Base-by-base conservation (phyloP, 2,797 vertebrate genomes). In the Acrossocheilus fasciatus region DNA sequence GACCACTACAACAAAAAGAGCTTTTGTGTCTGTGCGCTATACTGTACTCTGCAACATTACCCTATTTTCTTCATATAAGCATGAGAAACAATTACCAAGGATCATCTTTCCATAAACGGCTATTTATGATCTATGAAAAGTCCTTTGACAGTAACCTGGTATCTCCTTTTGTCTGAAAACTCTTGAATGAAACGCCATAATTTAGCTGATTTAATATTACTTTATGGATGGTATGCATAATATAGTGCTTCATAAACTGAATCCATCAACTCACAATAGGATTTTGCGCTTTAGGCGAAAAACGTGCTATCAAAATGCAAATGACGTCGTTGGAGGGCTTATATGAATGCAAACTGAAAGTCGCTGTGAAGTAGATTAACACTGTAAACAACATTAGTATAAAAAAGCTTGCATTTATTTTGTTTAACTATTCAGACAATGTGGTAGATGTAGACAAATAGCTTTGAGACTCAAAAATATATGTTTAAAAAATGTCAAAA, bases 221-320 rank as follows among this genome's bases (percentile, higher is more conserved):
- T 52, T 36, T 69, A 78, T 84, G 75, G 34, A 68, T 69, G 83
- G 91, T 85, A 80, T 84, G 82, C 81, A 88, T 87, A 69, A 78
- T 77, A 64, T 88, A 89, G 91, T 86, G 88, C 88, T 90, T 88
- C 87, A 90, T 90, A 92, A 89, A 82, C 75, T 12, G 18, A 80
- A 82, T 62, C 23, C 39, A 45, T 83, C 74, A 68, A 68, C 82
- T 81, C 85, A 8, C 81, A 92, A 90, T 88, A 90, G 88, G 89
- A 91, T 70, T 76, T 90, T 92, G 82, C 26, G 91, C 93, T 93
- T 85, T 86, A 86, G 92, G 92, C 93, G 86, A 91, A 86, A 88
- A 39, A 57, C 75, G 86, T 64, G 64, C 91, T 92, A 93, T 94
- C 90, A 94, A 94, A 94, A 94, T 93, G 93, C 92, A 93, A 93